Conservation (phyloP, 2,797 vertebrate species). For the Furcifer pardalis region DNA sequence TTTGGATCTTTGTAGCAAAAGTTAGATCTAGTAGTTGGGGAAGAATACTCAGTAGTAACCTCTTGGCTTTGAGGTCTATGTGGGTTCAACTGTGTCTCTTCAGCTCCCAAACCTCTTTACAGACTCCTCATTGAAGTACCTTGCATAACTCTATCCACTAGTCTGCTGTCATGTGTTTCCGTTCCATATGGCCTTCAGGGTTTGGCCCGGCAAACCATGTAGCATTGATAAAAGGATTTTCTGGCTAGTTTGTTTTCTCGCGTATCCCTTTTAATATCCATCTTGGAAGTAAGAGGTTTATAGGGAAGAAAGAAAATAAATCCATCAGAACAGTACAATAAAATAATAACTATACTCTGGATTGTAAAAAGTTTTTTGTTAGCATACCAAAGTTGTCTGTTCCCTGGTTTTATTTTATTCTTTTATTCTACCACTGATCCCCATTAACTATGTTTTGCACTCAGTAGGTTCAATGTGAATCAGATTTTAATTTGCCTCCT, state of each 20-base stretch:
- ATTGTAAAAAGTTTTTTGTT: conserved; percentile 50
- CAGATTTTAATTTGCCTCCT: conserved; percentile 60
- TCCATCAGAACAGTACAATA: conserved; percentile 30
- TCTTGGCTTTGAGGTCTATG: neutral
- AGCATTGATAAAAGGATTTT: conserved; percentile 31
- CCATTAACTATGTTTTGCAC: conserved; percentile 50
- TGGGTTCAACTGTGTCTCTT: neutral
- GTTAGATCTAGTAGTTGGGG: no score
- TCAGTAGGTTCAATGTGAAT: conserved; percentile 27
- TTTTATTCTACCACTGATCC: conserved; percentile 50
- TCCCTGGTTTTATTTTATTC: conserved; percentile 16
- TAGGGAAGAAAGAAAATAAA: conserved; percentile 47
- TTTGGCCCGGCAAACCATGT: conserved; percentile 2
- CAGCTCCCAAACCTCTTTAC: neutral
- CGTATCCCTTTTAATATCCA: conserved; percentile 35
- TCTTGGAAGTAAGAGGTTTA: conserved; percentile 22
- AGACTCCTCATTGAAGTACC: neutral
- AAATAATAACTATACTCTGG: conserved; percentile 50
- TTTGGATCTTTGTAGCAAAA: no score
- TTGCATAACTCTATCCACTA: neutral
- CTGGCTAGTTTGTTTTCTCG: conserved; percentile 45
- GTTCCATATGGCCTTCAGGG: neutral
- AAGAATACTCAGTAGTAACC: neutral
- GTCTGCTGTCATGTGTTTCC: neutral
- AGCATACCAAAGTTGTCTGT: conserved; percentile 47